These are phyloP conservation scores for Aspidapion aeneum DNA, from an alignment of 2,888 invertebrate genomes.

Conservation along the genomic window DNA sequence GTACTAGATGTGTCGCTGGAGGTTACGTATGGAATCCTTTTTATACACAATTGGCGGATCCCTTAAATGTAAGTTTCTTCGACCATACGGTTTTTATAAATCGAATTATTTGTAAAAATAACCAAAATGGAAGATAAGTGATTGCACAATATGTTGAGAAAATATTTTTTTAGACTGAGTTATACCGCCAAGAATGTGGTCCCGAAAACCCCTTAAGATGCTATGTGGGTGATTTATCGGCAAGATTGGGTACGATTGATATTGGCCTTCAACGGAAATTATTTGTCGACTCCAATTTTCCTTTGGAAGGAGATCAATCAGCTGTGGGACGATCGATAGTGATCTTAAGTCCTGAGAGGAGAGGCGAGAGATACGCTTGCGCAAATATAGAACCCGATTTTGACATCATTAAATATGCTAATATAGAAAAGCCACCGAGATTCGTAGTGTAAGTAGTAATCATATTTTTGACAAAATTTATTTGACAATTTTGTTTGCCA, in stretches of 20 bases:
- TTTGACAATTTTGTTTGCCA: neutral
- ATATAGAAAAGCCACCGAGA: slow-evolving; percentile 80
- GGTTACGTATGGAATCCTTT: slow-evolving; percentile 92
- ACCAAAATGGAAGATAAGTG: neutral
- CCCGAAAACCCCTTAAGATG: slow-evolving; percentile 85
- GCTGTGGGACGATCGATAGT: slow-evolving; percentile 85
- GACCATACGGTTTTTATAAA: neutral
- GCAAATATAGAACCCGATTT: slow-evolving; percentile 90
- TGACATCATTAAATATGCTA: slow-evolving; percentile 86
- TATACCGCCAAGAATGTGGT: slow-evolving; percentile 85
- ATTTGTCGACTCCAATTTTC: slow-evolving; percentile 83
- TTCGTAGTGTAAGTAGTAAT: slow-evolving; percentile 73
- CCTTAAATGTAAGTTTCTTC: slow-evolving; percentile 71
- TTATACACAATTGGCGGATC: slow-evolving; percentile 86
- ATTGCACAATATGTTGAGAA: neutral
- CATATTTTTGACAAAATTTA: neutral
- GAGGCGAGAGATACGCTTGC: slow-evolving; percentile 75
- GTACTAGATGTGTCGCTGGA: slow-evolving; percentile 83
- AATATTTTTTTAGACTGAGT: slow-evolving; percentile 59
- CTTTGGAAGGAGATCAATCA: slow-evolving; percentile 71
- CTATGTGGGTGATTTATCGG: slow-evolving; percentile 86
- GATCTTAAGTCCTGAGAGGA: slow-evolving; percentile 71
- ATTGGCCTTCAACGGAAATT: slow-evolving; percentile 74
- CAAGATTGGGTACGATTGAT: slow-evolving; percentile 78
- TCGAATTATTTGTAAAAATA: slow-evolving; percentile 7